Percentiles rank a stretch among this genome's conserved stretches.
phyloP scores from a whole-genome alignment of 2,888 invertebrate species.

The Argyra leucocephala region DNA sequence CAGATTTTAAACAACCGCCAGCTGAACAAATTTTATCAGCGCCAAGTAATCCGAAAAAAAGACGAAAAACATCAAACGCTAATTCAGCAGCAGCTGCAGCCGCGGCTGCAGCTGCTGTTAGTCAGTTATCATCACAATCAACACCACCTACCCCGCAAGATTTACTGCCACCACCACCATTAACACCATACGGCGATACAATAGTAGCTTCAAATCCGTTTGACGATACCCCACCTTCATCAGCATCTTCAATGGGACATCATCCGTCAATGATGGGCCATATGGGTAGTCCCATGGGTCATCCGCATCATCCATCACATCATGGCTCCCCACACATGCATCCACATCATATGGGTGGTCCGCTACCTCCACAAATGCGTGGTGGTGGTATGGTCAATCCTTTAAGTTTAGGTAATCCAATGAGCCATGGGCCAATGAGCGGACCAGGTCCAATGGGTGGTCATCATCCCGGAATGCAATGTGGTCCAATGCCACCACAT shows the following conservation, averaged over 20 bases:
- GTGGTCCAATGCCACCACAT: slow-evolving; percentile 30
- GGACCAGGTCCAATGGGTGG: slow-evolving; percentile 49
- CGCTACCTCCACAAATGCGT: slow-evolving; percentile 41
- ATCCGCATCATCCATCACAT: slow-evolving; percentile 51
- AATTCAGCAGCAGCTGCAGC: slow-evolving; percentile 47
- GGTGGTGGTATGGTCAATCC: slow-evolving; percentile 35
- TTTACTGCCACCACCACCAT: slow-evolving; percentile 65
- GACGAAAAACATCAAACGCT: slow-evolving; percentile 67
- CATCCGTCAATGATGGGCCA: slow-evolving; percentile 58
- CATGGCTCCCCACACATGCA: slow-evolving; percentile 64
- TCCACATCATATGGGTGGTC: slow-evolving; percentile 56
- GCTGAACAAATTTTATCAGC: slow-evolving; percentile 65
- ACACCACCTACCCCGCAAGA: slow-evolving; percentile 64
- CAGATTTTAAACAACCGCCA: slow-evolving; percentile 61
- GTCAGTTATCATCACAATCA: slow-evolving; percentile 56
- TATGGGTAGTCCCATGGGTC: slow-evolving; percentile 45
- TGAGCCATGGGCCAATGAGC: slow-evolving; percentile 25
- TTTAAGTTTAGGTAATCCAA: slow-evolving; percentile 26
- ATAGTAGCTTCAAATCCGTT: slow-evolving; percentile 92
- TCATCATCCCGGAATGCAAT: slow-evolving; percentile 46
- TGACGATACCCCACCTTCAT: slow-evolving; percentile 69
- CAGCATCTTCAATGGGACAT: slow-evolving; percentile 43
- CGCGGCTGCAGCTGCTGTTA: slow-evolving; percentile 38
- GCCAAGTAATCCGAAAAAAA: slow-evolving; percentile 77
- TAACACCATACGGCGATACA: slow-evolving; percentile 85